These are phyloP conservation scores for Drosophila melanosoma DNA, from an alignment of 2,888 invertebrate genomes.

Conservation along the genomic window DNA sequence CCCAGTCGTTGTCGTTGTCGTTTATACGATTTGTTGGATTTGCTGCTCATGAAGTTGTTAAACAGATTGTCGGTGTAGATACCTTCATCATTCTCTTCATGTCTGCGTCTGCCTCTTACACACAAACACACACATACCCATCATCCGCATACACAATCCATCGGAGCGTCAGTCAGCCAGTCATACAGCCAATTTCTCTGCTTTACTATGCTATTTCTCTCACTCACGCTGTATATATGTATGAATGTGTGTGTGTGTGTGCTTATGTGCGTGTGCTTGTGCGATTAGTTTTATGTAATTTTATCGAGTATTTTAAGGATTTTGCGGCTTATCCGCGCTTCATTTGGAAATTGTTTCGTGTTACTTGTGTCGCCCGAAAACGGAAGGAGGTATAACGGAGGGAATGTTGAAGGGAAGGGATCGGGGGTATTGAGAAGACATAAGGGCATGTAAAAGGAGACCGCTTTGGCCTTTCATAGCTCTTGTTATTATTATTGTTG, in stretches of 20 bases:
- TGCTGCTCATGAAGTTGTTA: slow-evolving; percentile 84
- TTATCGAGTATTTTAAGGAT: slow-evolving; percentile 84
- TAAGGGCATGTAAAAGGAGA: slow-evolving; percentile 55
- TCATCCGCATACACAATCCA: slow-evolving; percentile 38
- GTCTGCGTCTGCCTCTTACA: slow-evolving; percentile 36
- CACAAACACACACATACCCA: slow-evolving; percentile 14
- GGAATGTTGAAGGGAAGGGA: slow-evolving; percentile 8
- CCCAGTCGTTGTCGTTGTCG: slow-evolving; percentile 62
- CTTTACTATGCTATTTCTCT: slow-evolving; percentile 17
- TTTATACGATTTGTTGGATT: slow-evolving; percentile 84
- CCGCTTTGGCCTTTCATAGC: slow-evolving; percentile 49
- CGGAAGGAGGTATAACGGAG: slow-evolving; percentile 31
- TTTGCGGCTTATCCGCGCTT: slow-evolving; percentile 81
- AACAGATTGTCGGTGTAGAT: slow-evolving; percentile 84
- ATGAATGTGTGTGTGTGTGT: slow-evolving; percentile 23
- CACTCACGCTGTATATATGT: not conserved
- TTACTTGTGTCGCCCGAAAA: slow-evolving; percentile 70
- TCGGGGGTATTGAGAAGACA: slow-evolving; percentile 23
- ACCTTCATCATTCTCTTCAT: slow-evolving; percentile 77
- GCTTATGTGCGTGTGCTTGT: slow-evolving; percentile 69
- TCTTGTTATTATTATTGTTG: slow-evolving; percentile 14
- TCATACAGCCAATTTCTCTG: slow-evolving; percentile 58
- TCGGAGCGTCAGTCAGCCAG: slow-evolving; percentile 40
- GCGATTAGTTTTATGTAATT: slow-evolving; percentile 84
- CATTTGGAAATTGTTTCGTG: slow-evolving; percentile 80